phyloP scores from a whole-genome alignment of 2,888 invertebrate species.

The Acanthosoma haemorrhoidale region DNA sequence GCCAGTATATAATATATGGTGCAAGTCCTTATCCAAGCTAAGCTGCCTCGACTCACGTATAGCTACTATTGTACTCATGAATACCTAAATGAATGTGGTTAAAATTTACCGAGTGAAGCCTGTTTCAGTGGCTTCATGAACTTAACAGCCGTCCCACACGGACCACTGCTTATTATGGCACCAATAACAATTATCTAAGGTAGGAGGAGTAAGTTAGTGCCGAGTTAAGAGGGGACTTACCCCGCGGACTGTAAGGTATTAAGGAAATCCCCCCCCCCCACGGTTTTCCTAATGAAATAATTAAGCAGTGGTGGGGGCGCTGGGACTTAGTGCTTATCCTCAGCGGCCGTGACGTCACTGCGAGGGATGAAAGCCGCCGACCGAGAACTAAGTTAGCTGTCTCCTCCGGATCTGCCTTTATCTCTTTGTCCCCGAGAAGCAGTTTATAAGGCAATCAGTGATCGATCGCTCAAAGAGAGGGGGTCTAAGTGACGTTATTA shows the following conservation, averaged over 20 bases:
- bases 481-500: background rate
- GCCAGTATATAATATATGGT: no score
- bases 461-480: background rate
- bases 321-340: constrained; percentile 3
- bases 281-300: background rate
- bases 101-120: no score
- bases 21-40: no score
- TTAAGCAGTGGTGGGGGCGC: background rate
- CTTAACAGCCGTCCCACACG: no score
- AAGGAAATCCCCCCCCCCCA: background rate
- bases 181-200: constrained; percentile 5
- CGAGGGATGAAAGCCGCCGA: background rate
- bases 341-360: background rate
- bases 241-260: background rate
- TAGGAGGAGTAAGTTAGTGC: background rate
- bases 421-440: background rate
- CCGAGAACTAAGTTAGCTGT: constrained; percentile 2
- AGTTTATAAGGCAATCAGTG: background rate
- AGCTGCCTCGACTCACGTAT: no score
- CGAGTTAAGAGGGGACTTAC: background rate
- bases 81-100: no score
- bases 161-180: background rate
- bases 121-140: no score
- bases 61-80: no score
- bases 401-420: background rate